Percentiles rank a stretch among this genome's conserved stretches.
Conservation (phyloP, 2,888 invertebrate species). For the Meganola albula region DNA sequence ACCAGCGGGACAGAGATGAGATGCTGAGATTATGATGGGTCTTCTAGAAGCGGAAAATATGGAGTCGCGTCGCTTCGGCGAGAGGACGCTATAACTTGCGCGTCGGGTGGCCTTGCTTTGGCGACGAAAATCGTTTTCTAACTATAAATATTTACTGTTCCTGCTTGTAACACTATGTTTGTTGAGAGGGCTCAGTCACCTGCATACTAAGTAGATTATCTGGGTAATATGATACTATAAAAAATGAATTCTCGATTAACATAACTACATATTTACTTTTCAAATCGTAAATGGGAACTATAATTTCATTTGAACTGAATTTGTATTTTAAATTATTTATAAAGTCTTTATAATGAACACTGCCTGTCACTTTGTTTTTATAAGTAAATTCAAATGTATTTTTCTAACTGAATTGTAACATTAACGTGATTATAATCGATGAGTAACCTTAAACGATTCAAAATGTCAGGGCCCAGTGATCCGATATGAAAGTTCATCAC, state of each 20-base stretch:
- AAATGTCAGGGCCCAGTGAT: conserved; percentile 64
- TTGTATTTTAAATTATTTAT: too few species aligned
- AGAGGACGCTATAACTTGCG: conserved; percentile 53
- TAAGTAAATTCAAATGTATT: conserved; percentile 14
- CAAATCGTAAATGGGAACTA: too few species aligned
- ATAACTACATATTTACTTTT: too few species aligned
- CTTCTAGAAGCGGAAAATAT: conserved; percentile 29
- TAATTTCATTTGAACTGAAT: too few species aligned
- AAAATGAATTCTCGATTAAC: too few species aligned
- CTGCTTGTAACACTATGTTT: neutral
- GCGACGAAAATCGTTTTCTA: conserved; percentile 61
- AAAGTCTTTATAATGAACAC: conserved; percentile 5
- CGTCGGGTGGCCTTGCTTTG: conserved; percentile 56
- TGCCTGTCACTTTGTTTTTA: conserved; percentile 6
- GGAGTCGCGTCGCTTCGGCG: conserved; percentile 41
- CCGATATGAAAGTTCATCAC: conserved; percentile 70
- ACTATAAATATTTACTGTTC: conserved; percentile 63
- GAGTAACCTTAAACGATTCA: conserved; percentile 48
- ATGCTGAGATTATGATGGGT: conserved; percentile 13
- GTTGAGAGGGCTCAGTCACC: conserved; percentile 21
- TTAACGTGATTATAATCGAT: conserved; percentile 56
- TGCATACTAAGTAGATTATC: too few species aligned
- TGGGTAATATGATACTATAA: too few species aligned
- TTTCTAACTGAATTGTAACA: conserved; percentile 32
- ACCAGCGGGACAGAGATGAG: conserved; percentile 16